Evolutionary conservation across 2,113 vertebrate species (phyloP).

Genomic region (Corythornis cristatus): DNA sequence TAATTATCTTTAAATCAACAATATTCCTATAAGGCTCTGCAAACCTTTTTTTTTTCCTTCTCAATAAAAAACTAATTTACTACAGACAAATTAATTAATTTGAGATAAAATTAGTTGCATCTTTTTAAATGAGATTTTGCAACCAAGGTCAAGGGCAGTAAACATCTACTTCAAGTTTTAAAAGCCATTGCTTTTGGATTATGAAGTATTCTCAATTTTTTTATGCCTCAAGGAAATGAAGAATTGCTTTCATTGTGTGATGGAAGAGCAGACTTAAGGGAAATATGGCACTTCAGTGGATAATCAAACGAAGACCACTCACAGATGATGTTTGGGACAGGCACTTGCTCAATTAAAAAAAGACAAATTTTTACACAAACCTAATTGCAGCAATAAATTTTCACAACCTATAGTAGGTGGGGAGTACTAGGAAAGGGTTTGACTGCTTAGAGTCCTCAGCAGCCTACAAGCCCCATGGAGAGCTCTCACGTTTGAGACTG

Average conservation of each 20-base stretch:
- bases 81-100: slow-evolving; percentile 49
- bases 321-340: not conserved
- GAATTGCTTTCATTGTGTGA: slow-evolving; percentile 27
- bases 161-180: slow-evolving; percentile 8
- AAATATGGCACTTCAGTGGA: not conserved
- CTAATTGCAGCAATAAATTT: not conserved
- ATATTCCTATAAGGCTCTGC: slow-evolving; percentile 32
- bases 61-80: slow-evolving; percentile 41
- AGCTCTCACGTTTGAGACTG: not conserved
- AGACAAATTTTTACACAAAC: not conserved
- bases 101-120: slow-evolving; percentile 34
- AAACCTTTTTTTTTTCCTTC: slow-evolving; percentile 1
- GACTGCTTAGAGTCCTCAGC: not conserved
- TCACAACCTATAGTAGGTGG: not conserved
- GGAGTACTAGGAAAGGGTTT: not conserved
- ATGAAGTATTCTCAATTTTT: not conserved
- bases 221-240: slow-evolving; percentile 33
- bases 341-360: slow-evolving; percentile 10
- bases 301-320: slow-evolving; percentile 3
- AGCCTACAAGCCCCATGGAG: not conserved
- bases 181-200: slow-evolving; percentile 17
- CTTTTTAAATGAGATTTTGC: slow-evolving; percentile 42
- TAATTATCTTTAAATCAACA: slow-evolving; percentile 62
- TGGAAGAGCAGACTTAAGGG: slow-evolving; percentile 5
- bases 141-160: slow-evolving; percentile 46